Evolutionary conservation across 1,140 invertebrate genomes (phyloP).

Genomic region (Acarapis woodi): DNA sequence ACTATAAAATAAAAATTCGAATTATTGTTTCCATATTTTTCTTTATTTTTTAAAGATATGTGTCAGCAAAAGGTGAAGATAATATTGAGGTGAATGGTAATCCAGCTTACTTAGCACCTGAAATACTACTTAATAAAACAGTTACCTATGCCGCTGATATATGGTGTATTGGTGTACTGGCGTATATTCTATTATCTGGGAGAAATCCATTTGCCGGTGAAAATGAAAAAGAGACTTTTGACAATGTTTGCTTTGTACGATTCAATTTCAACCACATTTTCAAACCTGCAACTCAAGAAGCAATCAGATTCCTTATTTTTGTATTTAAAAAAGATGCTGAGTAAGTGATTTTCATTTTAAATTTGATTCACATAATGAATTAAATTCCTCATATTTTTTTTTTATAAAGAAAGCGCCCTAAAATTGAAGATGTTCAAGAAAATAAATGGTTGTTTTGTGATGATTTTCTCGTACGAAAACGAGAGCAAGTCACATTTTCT

Average conservation of each 20-base stretch:
- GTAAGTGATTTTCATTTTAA: constrained; percentile 23
- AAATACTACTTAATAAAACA: constrained; percentile 44
- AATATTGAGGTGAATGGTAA: too few relatives aligned
- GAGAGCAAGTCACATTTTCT: constrained; percentile 55
- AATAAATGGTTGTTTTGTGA: constrained; percentile 73
- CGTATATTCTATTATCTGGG: constrained; percentile 79
- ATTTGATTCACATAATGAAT: constrained; percentile 2
- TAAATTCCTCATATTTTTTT: constrained; percentile 11
- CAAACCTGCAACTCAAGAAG: constrained; percentile 76
- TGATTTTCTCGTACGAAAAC: constrained; percentile 70
- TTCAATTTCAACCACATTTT: constrained; percentile 80
- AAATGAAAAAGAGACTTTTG: constrained; percentile 47
- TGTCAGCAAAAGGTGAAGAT: too few relatives aligned
- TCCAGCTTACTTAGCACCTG: constrained; percentile 48
- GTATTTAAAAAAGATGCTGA: constrained; percentile 71
- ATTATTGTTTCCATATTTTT: background rate
- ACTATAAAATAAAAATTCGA: background rate
- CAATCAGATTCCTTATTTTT: constrained; percentile 70
- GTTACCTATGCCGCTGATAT: constrained; percentile 70
- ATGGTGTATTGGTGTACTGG: constrained; percentile 73
- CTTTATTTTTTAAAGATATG: background rate
- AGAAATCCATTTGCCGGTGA: constrained; percentile 62
- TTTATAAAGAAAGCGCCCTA: constrained; percentile 50
- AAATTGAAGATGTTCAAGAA: constrained; percentile 71
- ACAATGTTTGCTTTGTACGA: constrained; percentile 70